A percentile compares a stretch with the other conserved stretches of the same genome.
Conservation (phyloP, 2,888 invertebrate species). For the Bibio marci region DNA sequence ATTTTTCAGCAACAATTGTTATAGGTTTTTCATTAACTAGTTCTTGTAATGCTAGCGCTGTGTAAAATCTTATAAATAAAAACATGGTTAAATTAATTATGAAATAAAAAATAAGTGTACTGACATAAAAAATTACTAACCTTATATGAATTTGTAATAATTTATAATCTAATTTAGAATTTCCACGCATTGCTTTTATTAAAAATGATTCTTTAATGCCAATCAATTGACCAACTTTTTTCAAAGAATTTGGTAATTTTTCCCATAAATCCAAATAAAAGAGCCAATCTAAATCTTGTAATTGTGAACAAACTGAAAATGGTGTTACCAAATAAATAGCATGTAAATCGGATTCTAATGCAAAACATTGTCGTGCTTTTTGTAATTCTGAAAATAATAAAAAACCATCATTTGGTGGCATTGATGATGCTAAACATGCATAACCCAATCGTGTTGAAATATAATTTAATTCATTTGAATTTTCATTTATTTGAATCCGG, state of each 20-base stretch:
- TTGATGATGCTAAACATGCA: slow-evolving; percentile 82
- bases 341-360: slow-evolving; percentile 87
- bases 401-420: slow-evolving; percentile 89
- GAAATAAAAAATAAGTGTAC: too few relatives aligned
- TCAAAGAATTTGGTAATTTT: slow-evolving; percentile 56
- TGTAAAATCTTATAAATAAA: slow-evolving; percentile 51
- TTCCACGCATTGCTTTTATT: slow-evolving; percentile 54
- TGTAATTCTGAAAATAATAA: slow-evolving; percentile 77
- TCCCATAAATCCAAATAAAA: slow-evolving; percentile 68
- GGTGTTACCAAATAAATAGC: slow-evolving; percentile 92
- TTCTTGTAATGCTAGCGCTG: slow-evolving; percentile 81
- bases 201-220: slow-evolving; percentile 80
- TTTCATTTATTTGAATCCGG: slow-evolving; percentile 36
- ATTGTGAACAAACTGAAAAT: slow-evolving; percentile 64
- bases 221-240: slow-evolving; percentile 72
- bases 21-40: slow-evolving; percentile 82
- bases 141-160: slow-evolving; percentile 45
- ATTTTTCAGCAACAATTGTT: slow-evolving; percentile 63
- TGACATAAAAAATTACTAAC: too few relatives aligned
- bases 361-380: slow-evolving; percentile 76
- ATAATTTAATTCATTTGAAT: slow-evolving; percentile 33
- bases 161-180: slow-evolving; percentile 36
- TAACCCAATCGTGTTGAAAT: slow-evolving; percentile 73
- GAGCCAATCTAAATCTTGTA: slow-evolving; percentile 66
- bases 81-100: too few relatives aligned